phyloP scores from a whole-genome alignment of 2,888 invertebrate genomes.

The Amaurobius ferox region DNA sequence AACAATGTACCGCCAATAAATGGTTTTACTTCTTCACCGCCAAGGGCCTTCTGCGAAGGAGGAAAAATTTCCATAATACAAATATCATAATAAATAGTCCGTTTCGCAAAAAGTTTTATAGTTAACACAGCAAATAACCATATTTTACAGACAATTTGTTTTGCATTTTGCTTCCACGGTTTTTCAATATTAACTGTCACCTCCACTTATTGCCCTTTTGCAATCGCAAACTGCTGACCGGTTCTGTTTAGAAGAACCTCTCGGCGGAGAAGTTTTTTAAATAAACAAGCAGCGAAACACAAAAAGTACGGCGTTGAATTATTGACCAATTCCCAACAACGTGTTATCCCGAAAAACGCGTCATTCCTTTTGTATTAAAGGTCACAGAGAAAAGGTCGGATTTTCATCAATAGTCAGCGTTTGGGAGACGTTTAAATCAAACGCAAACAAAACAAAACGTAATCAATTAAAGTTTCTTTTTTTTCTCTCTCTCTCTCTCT shows the following conservation, averaged over 20 bases:
- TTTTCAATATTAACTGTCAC: not conserved
- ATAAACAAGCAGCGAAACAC: not conserved
- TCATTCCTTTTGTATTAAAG: slow-evolving; percentile 8
- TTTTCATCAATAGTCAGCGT: not conserved
- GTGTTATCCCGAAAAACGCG: not conserved
- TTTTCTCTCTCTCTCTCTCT: not conserved
- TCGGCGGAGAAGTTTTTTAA: not conserved
- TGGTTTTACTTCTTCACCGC: too few species aligned
- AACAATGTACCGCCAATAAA: too few species aligned
- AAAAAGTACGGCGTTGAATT: not conserved
- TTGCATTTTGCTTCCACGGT: not conserved
- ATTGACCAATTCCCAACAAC: not conserved
- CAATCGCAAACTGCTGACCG: not conserved
- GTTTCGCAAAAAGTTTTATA: too few species aligned
- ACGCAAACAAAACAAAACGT: slow-evolving; percentile 9
- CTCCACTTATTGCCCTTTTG: not conserved
- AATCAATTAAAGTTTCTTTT: slow-evolving; percentile 2
- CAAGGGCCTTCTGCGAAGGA: too few species aligned
- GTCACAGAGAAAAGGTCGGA: not conserved
- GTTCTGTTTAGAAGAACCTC: not conserved
- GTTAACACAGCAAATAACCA: too few species aligned
- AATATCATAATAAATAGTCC: too few species aligned
- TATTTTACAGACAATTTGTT: not conserved
- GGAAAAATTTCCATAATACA: too few species aligned
- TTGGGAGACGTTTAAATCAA: not conserved